Percentiles rank a stretch among this genome's conserved stretches.
Conservation (phyloP, 2,113 vertebrate genomes). For the Eolophus roseicapilla region DNA sequence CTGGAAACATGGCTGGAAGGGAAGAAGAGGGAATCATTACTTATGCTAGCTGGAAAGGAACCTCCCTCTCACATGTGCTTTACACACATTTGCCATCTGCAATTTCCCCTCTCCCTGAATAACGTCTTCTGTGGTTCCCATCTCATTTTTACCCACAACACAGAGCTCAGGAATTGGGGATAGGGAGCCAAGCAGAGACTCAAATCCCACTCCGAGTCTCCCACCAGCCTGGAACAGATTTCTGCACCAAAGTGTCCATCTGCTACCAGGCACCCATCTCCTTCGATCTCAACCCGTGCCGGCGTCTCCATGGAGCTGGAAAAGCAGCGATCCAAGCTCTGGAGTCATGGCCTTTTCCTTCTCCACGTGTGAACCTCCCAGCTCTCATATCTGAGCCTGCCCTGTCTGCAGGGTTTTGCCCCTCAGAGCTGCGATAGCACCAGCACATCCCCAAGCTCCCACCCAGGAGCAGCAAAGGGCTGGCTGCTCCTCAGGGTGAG, state of each 20-base stretch:
- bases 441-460: background rate
- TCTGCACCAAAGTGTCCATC: background rate
- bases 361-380: background rate
- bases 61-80: background rate
- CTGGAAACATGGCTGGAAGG: constrained; percentile 83
- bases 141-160: constrained; percentile 19
- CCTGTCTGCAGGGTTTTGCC: constrained; percentile 25
- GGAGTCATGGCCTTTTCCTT: background rate
- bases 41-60: background rate
- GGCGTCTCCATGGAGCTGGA: background rate
- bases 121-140: background rate
- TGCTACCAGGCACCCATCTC: background rate
- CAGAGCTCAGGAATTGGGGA: constrained; percentile 22
- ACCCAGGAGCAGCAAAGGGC: constrained; percentile 5
- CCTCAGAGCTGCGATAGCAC: background rate
- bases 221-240: background rate
- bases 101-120: background rate
- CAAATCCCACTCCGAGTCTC: background rate
- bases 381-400: constrained; percentile 26
- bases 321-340: background rate
- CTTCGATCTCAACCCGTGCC: accelerated
- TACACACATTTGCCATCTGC: constrained; percentile 20
- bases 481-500: constrained; percentile 6
- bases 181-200: background rate
- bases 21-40: background rate